phyloP scores from a whole-genome alignment of 1,140 invertebrate species.

The Scaptodrosophila lebanonensis region DNA sequence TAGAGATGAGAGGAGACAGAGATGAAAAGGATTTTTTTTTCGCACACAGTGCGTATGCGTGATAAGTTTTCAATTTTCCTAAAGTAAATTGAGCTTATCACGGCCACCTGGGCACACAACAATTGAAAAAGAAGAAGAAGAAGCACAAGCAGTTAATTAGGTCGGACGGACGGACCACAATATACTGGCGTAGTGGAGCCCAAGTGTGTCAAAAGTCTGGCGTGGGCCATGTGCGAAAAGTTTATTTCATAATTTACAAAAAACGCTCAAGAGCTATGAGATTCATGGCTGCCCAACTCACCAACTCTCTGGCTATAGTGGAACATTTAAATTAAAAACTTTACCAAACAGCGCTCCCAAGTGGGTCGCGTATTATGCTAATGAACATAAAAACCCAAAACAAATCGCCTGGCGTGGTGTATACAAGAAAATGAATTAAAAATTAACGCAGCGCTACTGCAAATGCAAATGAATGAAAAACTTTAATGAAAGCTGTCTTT shows the following conservation, averaged over 20 bases:
- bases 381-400: conserved; percentile 43
- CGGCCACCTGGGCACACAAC: background rate
- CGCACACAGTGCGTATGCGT: conserved; percentile 57
- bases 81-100: conserved; percentile 14
- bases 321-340: conserved; percentile 52
- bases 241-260: conserved; percentile 49
- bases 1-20: conserved; percentile 22
- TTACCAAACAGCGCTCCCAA: conserved; percentile 11
- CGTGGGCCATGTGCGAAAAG: conserved; percentile 7
- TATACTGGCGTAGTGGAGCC: background rate
- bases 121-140: no score
- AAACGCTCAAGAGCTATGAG: no score
- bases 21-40: conserved; percentile 2
- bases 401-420: conserved; percentile 31
- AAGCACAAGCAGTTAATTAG: no score
- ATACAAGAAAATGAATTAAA: conserved; percentile 50
- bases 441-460: conserved; percentile 54
- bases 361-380: conserved; percentile 34
- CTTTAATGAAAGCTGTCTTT: conserved; percentile 51
- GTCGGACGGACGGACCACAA: background rate
- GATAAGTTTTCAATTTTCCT: conserved; percentile 42
- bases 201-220: conserved; percentile 20
- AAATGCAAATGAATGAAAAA: conserved; percentile 55
- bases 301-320: conserved; percentile 1
- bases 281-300: no score